Evolutionary conservation across 2,888 invertebrate genomes (phyloP).

Genomic region (Drosophila mimica): DNA sequence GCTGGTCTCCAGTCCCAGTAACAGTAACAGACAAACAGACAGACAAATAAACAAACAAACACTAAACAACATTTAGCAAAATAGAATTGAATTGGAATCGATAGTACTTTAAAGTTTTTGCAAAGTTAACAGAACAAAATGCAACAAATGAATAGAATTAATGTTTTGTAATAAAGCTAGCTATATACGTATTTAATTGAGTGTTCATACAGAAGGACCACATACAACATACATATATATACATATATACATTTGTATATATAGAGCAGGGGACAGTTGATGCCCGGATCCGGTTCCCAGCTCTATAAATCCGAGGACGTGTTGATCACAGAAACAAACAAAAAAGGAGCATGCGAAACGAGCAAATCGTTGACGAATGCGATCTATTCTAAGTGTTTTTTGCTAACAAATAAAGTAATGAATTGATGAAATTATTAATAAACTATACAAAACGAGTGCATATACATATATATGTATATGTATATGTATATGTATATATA

Average conservation of each 20-base stretch:
- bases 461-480: slow-evolving; percentile 34
- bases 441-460: slow-evolving; percentile 42
- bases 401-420: slow-evolving; percentile 71
- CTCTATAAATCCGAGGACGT: slow-evolving; percentile 21
- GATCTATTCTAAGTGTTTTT: slow-evolving; percentile 70
- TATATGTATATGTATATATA: slow-evolving; percentile 28
- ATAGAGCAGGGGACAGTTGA: not conserved
- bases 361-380: slow-evolving; percentile 43
- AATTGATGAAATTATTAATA: slow-evolving; percentile 63
- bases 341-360: slow-evolving; percentile 12
- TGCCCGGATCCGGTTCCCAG: not conserved
- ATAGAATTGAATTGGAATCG: slow-evolving; percentile 35
- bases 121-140: slow-evolving; percentile 36
- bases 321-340: slow-evolving; percentile 27
- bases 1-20: slow-evolving; percentile 30
- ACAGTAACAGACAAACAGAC: slow-evolving; percentile 11
- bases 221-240: slow-evolving; percentile 11
- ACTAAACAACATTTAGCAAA: slow-evolving; percentile 29
- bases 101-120: slow-evolving; percentile 29
- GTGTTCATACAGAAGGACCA: slow-evolving; percentile 42
- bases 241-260: slow-evolving; percentile 3
- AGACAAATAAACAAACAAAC: slow-evolving; percentile 11
- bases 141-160: slow-evolving; percentile 54
- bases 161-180: slow-evolving; percentile 49
- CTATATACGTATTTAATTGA: slow-evolving; percentile 43